Evolutionary conservation across 2,888 invertebrate species (phyloP), one percentile per base, ranked within the genome.

Genomic region (Acrobasis suavella): DNA sequence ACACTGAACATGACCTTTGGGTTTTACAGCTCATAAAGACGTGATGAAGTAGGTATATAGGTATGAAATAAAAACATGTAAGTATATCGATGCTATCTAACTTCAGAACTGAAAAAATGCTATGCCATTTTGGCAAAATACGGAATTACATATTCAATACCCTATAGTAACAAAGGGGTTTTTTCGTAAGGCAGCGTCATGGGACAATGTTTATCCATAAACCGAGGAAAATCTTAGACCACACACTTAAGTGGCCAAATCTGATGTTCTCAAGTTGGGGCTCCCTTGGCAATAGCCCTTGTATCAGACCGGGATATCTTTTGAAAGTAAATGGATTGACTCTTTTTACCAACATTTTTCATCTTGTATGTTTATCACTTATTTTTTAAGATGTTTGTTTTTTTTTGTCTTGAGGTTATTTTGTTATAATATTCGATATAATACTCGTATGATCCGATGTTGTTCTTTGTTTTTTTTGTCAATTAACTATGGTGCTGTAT

Each of bases 221-320:
- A 68, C 62, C 66, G 65, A 66, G 64, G 62, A 60, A 62, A 64
- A 72, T 68, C 66, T 62, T 64, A 69, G 70, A 77, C 74, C 72
- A 71, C 67, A 71, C 69, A 71, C 69, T 76, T 70, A 69, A 66
- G 73, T 62, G 59, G 71, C 32, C 32, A 77, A 77, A 76, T 78
- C 74, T 65, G 73, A 68, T 71, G 73, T 71, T 73, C 73, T 71
- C 75, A 75, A 77, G 78, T 78, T 65, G 71, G 67, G 65, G 62
- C 62, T 72, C 73, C 72, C 72, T 51, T 42, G 72, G 55, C 54
- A 67, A 65, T 67, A 64, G 69, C 60, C 63, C 17, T 52, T 52
- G 60, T 68, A 69, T 69, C 70, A 54, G 65, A 14, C 62, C 42
- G 64, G 64, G 65, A 68, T 67, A 72, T 72, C 72, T 69, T 72